Percentiles rank a stretch among this genome's conserved stretches.
Conservation (phyloP, 92 coral and sea anemone species). For the Phenganax marumi region DNA sequence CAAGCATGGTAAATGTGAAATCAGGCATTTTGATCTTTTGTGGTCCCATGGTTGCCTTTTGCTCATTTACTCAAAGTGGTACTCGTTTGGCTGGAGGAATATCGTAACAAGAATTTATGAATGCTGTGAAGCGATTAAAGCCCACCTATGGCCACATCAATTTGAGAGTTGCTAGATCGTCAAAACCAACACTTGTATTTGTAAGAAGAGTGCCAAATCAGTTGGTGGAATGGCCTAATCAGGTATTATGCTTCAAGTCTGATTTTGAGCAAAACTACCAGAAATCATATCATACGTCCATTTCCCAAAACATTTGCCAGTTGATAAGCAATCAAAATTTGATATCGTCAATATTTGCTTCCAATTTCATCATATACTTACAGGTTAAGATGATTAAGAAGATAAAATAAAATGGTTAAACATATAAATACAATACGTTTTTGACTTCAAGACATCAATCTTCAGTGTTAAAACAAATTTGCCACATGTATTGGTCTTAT, state of each 20-base stretch:
- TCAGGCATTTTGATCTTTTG: background rate
- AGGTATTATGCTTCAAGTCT: background rate
- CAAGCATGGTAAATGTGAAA: background rate
- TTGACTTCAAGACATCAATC: too few relatives aligned
- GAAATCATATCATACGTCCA: background rate
- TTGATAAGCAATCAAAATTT: background rate
- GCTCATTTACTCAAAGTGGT: background rate
- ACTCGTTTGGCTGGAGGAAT: background rate
- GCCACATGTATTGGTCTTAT: too few relatives aligned
- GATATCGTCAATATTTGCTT: background rate
- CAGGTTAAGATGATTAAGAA: background rate
- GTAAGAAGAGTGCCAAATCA: constrained; percentile 1
- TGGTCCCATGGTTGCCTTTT: background rate
- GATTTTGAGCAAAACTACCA: background rate
- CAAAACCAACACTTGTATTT: background rate
- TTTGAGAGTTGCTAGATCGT: background rate
- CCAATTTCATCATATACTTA: background rate
- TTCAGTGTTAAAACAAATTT: too few relatives aligned
- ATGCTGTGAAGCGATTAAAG: background rate
- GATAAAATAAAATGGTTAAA: background rate
- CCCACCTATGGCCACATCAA: background rate
- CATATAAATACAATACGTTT: background rate
- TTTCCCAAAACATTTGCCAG: background rate
- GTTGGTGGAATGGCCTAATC: background rate
- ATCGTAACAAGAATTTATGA: background rate